A percentile compares a stretch with the other conserved stretches of the same genome.
Evolutionary conservation across 1,140 invertebrate genomes (phyloP).

Genomic region (Drosophila auraria): DNA sequence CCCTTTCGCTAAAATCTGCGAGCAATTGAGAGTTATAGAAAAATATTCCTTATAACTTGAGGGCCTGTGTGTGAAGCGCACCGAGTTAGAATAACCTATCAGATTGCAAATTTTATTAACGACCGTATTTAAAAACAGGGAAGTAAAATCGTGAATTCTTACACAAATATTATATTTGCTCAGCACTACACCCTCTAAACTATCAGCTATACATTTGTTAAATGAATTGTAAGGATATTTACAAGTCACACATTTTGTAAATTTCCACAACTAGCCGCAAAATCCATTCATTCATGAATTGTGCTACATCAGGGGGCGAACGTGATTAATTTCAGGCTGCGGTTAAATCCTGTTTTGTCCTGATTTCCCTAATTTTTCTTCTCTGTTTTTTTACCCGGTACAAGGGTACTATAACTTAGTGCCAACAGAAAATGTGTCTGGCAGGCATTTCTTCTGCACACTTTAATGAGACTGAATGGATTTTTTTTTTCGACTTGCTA

Average conservation of each 20-base stretch:
- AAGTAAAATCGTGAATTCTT: not conserved
- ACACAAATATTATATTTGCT: too few relatives aligned
- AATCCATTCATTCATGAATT: conserved; percentile 37
- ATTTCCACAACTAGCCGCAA: conserved; percentile 26
- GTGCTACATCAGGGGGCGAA: conserved; percentile 46
- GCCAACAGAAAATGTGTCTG: not conserved
- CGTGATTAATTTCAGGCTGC: conserved; percentile 78
- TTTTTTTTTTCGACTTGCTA: too few relatives aligned
- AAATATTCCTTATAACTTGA: too few relatives aligned
- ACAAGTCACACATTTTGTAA: too few relatives aligned
- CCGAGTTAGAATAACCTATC: not conserved
- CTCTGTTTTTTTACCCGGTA: not conserved
- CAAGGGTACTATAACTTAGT: conserved; percentile 1
- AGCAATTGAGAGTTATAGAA: not conserved
- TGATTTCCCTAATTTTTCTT: conserved; percentile 62
- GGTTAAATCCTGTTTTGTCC: conserved; percentile 68
- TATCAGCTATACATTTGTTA: too few relatives aligned
- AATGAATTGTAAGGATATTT: too few relatives aligned
- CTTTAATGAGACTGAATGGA: too few relatives aligned
- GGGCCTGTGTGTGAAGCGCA: not conserved
- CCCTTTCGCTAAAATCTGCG: not conserved
- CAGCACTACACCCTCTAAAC: too few relatives aligned
- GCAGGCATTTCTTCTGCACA: not conserved
- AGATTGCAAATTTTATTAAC: not conserved
- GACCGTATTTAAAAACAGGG: not conserved